Conservation (phyloP, 1,140 invertebrate genomes). For the Cyrtorhinus lividipennis region DNA sequence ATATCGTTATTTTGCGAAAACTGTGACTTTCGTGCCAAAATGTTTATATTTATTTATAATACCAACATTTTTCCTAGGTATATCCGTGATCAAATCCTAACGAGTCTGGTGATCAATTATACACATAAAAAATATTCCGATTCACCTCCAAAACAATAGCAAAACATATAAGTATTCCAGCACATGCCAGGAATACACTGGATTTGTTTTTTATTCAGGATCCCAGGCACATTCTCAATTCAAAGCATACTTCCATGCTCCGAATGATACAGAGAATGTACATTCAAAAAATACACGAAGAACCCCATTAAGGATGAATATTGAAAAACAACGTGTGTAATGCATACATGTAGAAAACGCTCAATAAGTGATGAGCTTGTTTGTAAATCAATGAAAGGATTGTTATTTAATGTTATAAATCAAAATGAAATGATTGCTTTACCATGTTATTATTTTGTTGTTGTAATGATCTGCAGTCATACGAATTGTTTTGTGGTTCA, state of each 20-base stretch:
- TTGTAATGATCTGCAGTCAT: not conserved
- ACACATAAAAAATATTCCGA: too few species aligned
- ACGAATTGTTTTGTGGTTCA: not conserved
- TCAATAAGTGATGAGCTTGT: conserved; percentile 18
- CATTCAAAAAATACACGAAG: too few species aligned
- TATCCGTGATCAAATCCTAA: too few species aligned
- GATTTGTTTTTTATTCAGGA: not conserved
- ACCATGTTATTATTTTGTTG: not conserved
- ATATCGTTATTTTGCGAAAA: not conserved
- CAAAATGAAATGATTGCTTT: not conserved
- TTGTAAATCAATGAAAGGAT: conserved; percentile 9
- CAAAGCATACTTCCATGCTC: too few species aligned
- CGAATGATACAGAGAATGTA: too few species aligned
- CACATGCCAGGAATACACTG: conserved; percentile 12
- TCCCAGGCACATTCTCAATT: too few species aligned
- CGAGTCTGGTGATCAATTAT: too few species aligned
- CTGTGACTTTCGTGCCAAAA: conserved; percentile 17
- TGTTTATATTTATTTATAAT: not conserved
- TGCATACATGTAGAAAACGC: conserved; percentile 12
- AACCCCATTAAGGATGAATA: too few species aligned
- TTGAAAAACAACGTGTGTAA: too few species aligned
- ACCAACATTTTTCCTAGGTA: too few species aligned
- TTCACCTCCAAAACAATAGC: too few species aligned
- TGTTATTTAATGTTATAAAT: conserved; percentile 8
- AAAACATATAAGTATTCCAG: too few species aligned